phyloP scores from a whole-genome alignment of 1,140 invertebrate genomes.

The Atopsyche davidsoni region DNA sequence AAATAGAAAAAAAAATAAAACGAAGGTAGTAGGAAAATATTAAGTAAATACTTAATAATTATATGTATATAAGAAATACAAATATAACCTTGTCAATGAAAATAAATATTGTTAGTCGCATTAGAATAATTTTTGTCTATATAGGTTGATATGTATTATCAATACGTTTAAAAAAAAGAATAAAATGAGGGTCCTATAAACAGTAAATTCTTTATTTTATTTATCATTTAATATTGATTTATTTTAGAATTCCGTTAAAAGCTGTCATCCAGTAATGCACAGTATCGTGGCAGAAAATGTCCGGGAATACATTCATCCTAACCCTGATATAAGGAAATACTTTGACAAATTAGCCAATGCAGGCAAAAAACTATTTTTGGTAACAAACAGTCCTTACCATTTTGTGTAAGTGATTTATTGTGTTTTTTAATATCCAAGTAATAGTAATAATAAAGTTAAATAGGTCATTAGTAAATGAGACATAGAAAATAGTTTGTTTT shows the following conservation, averaged over 20 bases:
- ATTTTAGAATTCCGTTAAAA: slow-evolving; percentile 78
- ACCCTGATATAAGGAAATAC: slow-evolving; percentile 67
- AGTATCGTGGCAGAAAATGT: slow-evolving; percentile 73
- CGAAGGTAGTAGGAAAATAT: too few species aligned
- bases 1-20: too few species aligned
- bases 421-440: slow-evolving; percentile 5
- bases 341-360: slow-evolving; percentile 67
- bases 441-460: too few species aligned
- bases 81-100: slow-evolving; percentile 1
- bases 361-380: slow-evolving; percentile 88
- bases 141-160: too few species aligned
- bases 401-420: slow-evolving; percentile 79
- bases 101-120: too few species aligned
- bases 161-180: too few species aligned
- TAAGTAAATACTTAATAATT: not conserved
- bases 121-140: too few species aligned
- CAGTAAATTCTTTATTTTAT: too few species aligned
- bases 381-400: slow-evolving; percentile 93
- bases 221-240: too few species aligned
- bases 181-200: too few species aligned
- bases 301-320: slow-evolving; percentile 73
- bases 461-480: too few species aligned
- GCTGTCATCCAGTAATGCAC: slow-evolving; percentile 89
- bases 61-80: not conserved
- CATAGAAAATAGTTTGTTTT: slow-evolving; percentile 7